phyloP scores from a whole-genome alignment of 2,888 invertebrate species.

The Pocota personata region DNA sequence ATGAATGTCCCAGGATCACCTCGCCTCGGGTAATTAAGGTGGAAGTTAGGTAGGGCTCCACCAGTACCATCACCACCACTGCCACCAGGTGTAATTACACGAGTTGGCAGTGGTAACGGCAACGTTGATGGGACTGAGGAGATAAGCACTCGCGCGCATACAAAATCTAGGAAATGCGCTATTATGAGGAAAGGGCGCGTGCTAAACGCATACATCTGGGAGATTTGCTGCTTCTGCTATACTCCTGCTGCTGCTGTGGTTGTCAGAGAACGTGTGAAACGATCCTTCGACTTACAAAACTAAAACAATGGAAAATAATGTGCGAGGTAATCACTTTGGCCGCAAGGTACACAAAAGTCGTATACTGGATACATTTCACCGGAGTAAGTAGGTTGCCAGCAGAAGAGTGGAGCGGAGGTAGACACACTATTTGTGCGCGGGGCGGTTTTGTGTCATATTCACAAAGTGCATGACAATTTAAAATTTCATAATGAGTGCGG shows the following conservation, averaged over 20 bases:
- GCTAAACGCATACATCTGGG: slow-evolving; percentile 73
- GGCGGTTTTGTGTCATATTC: slow-evolving; percentile 69
- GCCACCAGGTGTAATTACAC: slow-evolving; percentile 65
- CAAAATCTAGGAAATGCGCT: slow-evolving; percentile 73
- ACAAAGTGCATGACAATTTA: slow-evolving; percentile 72
- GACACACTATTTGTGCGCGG: neutral
- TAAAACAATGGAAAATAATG: slow-evolving; percentile 73
- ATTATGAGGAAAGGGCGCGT: slow-evolving; percentile 71
- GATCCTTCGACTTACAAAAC: slow-evolving; percentile 73
- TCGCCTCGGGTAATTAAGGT: slow-evolving; percentile 70
- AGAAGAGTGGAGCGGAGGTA: neutral
- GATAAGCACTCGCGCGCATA: slow-evolving; percentile 72
- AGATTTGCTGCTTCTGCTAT: slow-evolving; percentile 61
- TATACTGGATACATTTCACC: slow-evolving; percentile 67
- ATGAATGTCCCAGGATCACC: slow-evolving; percentile 73
- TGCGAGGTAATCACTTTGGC: slow-evolving; percentile 74
- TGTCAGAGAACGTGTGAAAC: slow-evolving; percentile 74
- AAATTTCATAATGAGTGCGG: slow-evolving; percentile 73
- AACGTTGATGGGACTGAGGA: slow-evolving; percentile 53
- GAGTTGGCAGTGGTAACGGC: slow-evolving; percentile 37
- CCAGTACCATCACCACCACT: neutral
- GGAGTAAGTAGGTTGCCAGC: slow-evolving; percentile 34
- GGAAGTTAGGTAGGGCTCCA: slow-evolving; percentile 33
- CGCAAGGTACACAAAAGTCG: slow-evolving; percentile 74
- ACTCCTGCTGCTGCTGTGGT: slow-evolving; percentile 56